Conservation (phyloP, 1,140 invertebrate genomes). For the Papilio machaon region DNA sequence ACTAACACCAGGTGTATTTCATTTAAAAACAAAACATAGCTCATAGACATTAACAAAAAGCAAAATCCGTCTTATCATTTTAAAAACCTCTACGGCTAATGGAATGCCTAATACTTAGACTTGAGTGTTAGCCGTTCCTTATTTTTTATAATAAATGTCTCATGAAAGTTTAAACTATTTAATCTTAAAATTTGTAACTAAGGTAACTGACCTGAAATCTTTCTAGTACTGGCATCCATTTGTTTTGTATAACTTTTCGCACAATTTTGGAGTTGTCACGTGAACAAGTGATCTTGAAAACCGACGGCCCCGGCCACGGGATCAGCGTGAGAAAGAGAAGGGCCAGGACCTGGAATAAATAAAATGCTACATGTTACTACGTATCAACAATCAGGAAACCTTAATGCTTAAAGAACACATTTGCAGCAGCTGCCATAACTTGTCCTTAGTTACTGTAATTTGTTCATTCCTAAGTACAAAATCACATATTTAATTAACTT, state of each 20-base stretch:
- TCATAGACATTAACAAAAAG: no score
- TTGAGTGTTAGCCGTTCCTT: no score
- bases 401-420: background rate
- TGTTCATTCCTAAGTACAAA: background rate
- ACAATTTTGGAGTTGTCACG: constrained; percentile 94
- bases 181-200: constrained; percentile 3
- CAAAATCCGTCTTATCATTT: no score
- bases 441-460: no score
- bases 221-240: constrained; percentile 94
- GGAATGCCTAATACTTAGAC: no score
- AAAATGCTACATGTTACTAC: background rate
- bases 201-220: constrained; percentile 86
- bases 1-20: no score
- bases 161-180: background rate
- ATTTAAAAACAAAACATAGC: background rate
- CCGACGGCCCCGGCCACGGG: constrained; percentile 92
- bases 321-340: constrained; percentile 91
- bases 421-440: background rate
- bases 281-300: constrained; percentile 93
- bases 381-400: background rate
- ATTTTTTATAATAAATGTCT: no score
- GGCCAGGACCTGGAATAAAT: constrained; percentile 85
- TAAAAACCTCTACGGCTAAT: no score
- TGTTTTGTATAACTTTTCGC: constrained; percentile 93
- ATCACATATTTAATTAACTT: background rate